phyloP scores from a whole-genome alignment of 2,888 invertebrate genomes.

The Quadroppia sp. region DNA sequence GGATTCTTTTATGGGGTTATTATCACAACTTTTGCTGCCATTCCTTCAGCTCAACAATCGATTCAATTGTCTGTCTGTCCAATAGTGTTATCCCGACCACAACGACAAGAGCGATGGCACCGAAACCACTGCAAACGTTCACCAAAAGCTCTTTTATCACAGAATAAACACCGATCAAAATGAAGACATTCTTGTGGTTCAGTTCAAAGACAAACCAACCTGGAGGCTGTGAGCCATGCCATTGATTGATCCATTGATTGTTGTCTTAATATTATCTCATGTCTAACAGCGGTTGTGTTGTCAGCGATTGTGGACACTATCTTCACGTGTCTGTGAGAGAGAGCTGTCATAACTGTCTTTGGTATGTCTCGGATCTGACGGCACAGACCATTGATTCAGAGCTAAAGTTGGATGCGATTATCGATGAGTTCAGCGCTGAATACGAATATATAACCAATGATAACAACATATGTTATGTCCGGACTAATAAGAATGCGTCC shows the following conservation, averaged over 20 bases:
- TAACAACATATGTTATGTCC: slow-evolving; percentile 73
- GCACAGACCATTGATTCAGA: slow-evolving; percentile 5
- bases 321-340: slow-evolving; percentile 75
- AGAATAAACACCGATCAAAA: slow-evolving; percentile 75
- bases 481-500: slow-evolving; percentile 88
- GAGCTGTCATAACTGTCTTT: slow-evolving; percentile 85
- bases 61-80: background rate
- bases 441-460: slow-evolving; percentile 92
- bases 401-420: slow-evolving; percentile 55
- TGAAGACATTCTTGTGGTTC: slow-evolving; percentile 78
- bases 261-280: slow-evolving; percentile 1
- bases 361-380: slow-evolving; percentile 62
- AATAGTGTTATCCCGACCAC: slow-evolving; percentile 73
- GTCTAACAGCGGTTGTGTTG: slow-evolving; percentile 69
- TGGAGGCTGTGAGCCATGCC: slow-evolving; percentile 72
- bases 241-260: background rate
- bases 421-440: slow-evolving; percentile 85
- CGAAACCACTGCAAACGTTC: slow-evolving; percentile 76
- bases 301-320: slow-evolving; percentile 86
- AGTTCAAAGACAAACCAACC: slow-evolving; percentile 80
- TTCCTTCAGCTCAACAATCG: background rate
- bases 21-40: slow-evolving; percentile 12
- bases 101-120: slow-evolving; percentile 83
- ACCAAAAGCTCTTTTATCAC: slow-evolving; percentile 94
- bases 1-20: slow-evolving; percentile 75